Conservation (phyloP, 2,113 vertebrate genomes). For the Pantherophis guttatus region DNA sequence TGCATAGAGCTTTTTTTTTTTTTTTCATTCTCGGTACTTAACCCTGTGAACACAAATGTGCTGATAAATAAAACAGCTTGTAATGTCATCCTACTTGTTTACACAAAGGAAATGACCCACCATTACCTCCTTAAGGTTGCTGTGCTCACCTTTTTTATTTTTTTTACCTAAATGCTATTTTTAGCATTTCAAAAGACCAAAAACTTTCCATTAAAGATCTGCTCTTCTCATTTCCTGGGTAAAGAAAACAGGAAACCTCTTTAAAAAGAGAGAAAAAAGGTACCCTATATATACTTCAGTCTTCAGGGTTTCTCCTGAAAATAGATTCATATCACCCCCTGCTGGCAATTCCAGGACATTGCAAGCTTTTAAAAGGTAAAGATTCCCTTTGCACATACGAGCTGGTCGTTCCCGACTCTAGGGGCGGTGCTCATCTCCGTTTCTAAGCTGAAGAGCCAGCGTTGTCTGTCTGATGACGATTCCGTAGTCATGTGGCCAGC, state of each 20-base stretch:
- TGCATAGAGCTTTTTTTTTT: background rate
- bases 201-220: slow-evolving; percentile 82
- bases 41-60: slow-evolving; percentile 11
- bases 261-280: background rate
- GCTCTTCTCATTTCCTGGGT: slow-evolving; percentile 70
- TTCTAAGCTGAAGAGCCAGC: too few species aligned
- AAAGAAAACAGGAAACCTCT: slow-evolving; percentile 77
- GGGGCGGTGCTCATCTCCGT: too few species aligned
- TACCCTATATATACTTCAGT: slow-evolving; percentile 22
- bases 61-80: slow-evolving; percentile 35
- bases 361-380: background rate
- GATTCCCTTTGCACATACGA: too few species aligned
- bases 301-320: slow-evolving; percentile 3
- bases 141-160: slow-evolving; percentile 58
- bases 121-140: slow-evolving; percentile 1
- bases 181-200: slow-evolving; percentile 67
- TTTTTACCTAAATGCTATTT: slow-evolving; percentile 76
- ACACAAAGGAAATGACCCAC: slow-evolving; percentile 57
- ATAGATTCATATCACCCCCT: slow-evolving; percentile 55
- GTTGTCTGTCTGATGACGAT: too few species aligned
- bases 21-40: background rate
- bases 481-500: too few species aligned
- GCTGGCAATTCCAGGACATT: slow-evolving; percentile 43
- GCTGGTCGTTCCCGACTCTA: too few species aligned
- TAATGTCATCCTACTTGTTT: slow-evolving; percentile 33